Evolutionary conservation across 2,888 invertebrate genomes (phyloP), one percentile per base, ranked within the genome.

Genomic region (Aphidoletes aphidimyza): DNA sequence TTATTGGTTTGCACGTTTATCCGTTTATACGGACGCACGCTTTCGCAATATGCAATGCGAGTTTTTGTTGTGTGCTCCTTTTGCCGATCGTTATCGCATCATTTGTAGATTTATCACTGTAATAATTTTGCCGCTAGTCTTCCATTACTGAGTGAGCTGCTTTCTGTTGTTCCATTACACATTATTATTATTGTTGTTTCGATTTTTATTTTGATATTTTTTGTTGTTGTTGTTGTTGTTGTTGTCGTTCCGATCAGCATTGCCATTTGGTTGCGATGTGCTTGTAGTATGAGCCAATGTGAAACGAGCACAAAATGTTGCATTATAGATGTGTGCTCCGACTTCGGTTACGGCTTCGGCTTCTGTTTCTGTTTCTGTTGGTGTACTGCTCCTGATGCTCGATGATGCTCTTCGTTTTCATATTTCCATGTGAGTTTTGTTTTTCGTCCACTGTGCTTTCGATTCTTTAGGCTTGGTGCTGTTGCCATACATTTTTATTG

Each of bases 81-180:
- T 69, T 69, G 3, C 69, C 34, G 69, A 69, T 69, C 69, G 69
- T 69, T 69, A 69, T 69, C 69, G 69, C 69, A 69, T 69, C 69
- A 69, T 69, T 69, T 69, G 69, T 34, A 69, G 69, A 69, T 69
- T 69, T 69, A 69, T 69, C 69, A 69, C 69, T 69, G 69, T 69
- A 69, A 69, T 69, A 69, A 69, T 69, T 69, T 69, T 69, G 69
- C 34, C 69, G 69, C 69, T 69, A 30, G 69, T 69, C 69, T 69
- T 14, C 69, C 69, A 69, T 69, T 69, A 69, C 69, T 69, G 69
- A n/a, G n/a, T n/a, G n/a, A n/a, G 69, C 30, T 69, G 69, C 69
- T 14, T 30, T 69, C 22, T 69, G 69, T 69, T 69, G n/a, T n/a
- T n/a, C n/a, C 69, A 69, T 69, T 69, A 30, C 34, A 69, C 69